Evolutionary conservation across 2,888 invertebrate species (phyloP), one percentile per base, ranked within the genome.

Genomic region (Tachystola acroxantha): DNA sequence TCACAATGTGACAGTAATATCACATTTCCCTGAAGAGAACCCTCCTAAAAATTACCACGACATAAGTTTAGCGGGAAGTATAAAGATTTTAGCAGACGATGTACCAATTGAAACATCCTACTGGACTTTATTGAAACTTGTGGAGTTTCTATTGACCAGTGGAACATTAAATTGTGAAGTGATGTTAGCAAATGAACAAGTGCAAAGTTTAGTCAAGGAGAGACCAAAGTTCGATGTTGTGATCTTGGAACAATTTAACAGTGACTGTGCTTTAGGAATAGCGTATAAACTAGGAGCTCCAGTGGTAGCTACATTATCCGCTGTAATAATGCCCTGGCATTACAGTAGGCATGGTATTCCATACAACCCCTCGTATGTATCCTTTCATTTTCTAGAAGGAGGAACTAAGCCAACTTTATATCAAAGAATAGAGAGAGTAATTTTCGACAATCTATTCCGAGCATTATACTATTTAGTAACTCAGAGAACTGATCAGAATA

Each of bases 161-260:
- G 80, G 75, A 7, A 45, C 49, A 12, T 45, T 70, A 6, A 66
- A 70, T 36, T 89, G 89, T 48, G 60, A 74, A 43, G 48, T 52
- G 0, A 50, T 75, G 46, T 46, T 88, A 11, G 62, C 56, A 6
- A 77, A 79, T 41, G 47, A 71, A 10, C 45, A 58, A 36, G 80
- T 89, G 26, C 73, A 71, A 50, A 39, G 62, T 36, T 57, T 88
- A 22, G 53, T 87, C 9, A 68, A 73, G 28, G 55, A 59, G 1
- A 78, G 81, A 44, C 68, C 76, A 2, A 88, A 88, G 30, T 93
- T 90, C 53, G 93, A 95, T 65, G 64, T 94, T 0, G 82, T 93
- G 5, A 63, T 94, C 0, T 76, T 90, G 36, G 94, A 94, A 69
- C 89, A 89, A 37, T 94, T 94, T 60, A 92, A 92, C 46, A 89